Percentiles rank a stretch among this genome's conserved stretches.
Evolutionary conservation across 2,113 vertebrate species (phyloP).

Genomic region (sheep (Ovis aries)): ARS-UI_Ramb_v3.0 NC_056068.1:76578001-76578500

Average conservation of each 20-base stretch:
- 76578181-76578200: background rate
- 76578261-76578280: background rate
- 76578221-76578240: background rate
- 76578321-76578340: background rate
- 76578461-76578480: background rate
- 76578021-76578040: background rate
- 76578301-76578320: background rate
- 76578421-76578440: background rate
- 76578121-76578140: background rate
- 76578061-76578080: conserved; percentile 37
- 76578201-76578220: background rate
- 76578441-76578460: background rate
- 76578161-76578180: background rate
- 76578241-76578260: background rate
- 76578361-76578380: background rate
- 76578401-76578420: background rate
- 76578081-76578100: conserved; percentile 9
- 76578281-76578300: background rate
- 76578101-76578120: conserved; percentile 35
- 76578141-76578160: background rate
- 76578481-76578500: background rate
- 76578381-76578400: background rate
- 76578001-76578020: background rate
- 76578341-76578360: background rate
- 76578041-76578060: conserved; percentile 25